These are phyloP conservation scores for Paracentrotus lividus DNA, from an alignment of 53 echinoderm and acorn worm genomes.

Conservation along the genomic window DNA sequence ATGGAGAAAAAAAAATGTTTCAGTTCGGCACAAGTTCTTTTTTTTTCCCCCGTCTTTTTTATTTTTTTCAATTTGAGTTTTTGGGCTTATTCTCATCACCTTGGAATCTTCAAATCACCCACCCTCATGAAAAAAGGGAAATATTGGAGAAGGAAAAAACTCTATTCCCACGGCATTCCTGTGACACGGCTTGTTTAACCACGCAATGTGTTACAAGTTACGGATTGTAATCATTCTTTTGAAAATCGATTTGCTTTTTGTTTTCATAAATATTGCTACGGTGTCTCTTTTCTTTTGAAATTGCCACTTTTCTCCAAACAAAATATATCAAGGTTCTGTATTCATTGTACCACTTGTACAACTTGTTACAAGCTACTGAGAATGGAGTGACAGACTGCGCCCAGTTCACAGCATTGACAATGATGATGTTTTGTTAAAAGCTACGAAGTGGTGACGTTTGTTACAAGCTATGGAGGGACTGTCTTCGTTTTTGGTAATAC, in stretches of 20 bases:
- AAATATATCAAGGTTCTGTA: background rate
- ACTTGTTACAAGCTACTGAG: background rate
- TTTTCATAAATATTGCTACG: slow-evolving; percentile 7
- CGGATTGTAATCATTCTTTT: background rate
- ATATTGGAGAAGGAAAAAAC: background rate
- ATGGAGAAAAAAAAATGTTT: background rate
- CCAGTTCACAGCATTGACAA: background rate
- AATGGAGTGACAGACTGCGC: no score
- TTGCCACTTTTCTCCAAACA: background rate
- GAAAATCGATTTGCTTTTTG: background rate
- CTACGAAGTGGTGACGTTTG: background rate
- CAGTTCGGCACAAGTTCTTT: background rate
- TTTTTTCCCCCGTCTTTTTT: no score
- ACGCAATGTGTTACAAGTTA: background rate
- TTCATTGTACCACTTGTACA: no score
- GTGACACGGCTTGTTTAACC: background rate
- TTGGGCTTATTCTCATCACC: background rate
- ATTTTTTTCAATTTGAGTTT: background rate
- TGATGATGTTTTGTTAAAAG: background rate
- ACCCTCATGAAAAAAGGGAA: background rate
- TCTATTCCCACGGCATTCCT: background rate
- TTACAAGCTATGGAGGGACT: background rate
- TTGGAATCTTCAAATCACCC: background rate
- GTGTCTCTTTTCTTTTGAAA: background rate
- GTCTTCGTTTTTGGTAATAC: background rate